These are phyloP conservation scores for Nomada lathburiana DNA, from an alignment of 2,888 invertebrate genomes.

Conservation along the genomic window DNA sequence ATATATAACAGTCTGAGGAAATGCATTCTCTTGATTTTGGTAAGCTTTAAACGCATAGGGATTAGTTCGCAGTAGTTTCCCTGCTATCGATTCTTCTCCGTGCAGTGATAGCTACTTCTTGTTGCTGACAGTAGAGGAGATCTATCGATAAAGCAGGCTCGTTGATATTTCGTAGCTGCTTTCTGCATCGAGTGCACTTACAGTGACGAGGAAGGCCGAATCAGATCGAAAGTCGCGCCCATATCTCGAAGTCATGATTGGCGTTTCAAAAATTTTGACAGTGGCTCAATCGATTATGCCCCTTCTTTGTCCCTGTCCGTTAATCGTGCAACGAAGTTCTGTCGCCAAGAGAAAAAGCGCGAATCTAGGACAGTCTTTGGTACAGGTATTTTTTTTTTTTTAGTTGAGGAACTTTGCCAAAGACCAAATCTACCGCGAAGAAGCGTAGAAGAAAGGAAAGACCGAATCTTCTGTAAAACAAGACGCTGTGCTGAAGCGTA, in stretches of 20 bases:
- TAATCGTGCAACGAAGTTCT: not conserved
- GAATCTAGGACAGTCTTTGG: conserved; percentile 2
- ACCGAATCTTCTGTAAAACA: not conserved
- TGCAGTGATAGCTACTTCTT: conserved; percentile 20
- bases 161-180: conserved; percentile 44
- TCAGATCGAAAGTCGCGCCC: conserved; percentile 10
- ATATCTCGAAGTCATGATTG: not conserved
- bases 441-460: not conserved
- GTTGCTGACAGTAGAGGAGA: conserved; percentile 70
- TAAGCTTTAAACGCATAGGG: not conserved
- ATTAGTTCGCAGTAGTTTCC: conserved; percentile 9
- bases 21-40: not conserved
- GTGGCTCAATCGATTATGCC: too few species aligned
- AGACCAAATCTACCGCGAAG: not conserved
- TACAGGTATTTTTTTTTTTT: not conserved
- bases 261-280: not conserved
- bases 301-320: too few species aligned
- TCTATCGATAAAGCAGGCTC: conserved; percentile 72
- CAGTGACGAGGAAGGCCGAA: not conserved
- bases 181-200: conserved; percentile 18
- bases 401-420: not conserved
- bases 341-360: not conserved
- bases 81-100: conserved; percentile 37
- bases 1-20: not conserved
- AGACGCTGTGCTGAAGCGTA: too few species aligned